Conservation (phyloP, 2,113 vertebrate genomes). For the Synchiropus splendidus region DNA sequence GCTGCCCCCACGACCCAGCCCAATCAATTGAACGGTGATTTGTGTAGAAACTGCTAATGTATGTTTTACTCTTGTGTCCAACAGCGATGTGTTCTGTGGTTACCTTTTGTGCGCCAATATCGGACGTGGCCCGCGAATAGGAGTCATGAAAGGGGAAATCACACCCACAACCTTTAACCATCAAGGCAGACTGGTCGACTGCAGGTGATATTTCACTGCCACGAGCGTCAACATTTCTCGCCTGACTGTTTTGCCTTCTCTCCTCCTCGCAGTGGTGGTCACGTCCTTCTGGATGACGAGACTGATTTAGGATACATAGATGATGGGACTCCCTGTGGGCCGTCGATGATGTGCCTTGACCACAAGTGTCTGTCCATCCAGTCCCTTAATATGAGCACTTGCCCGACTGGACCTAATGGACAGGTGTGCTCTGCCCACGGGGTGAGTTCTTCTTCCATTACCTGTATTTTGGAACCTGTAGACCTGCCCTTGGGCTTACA, state of each 20-base stretch:
- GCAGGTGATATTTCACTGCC: slow-evolving; percentile 76
- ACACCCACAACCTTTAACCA: slow-evolving; percentile 90
- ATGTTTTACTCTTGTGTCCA: slow-evolving; percentile 10
- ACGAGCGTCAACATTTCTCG: not conserved
- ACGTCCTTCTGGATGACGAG: slow-evolving; percentile 91
- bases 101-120: slow-evolving; percentile 91
- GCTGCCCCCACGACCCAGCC: no score
- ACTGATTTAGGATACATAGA: slow-evolving; percentile 97
- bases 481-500: no score
- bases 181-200: slow-evolving; percentile 88
- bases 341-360: slow-evolving; percentile 99
- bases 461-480: no score
- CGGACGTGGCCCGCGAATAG: slow-evolving; percentile 81
- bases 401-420: slow-evolving; percentile 81
- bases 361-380: slow-evolving; percentile 94
- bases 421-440: slow-evolving; percentile 93
- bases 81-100: slow-evolving; percentile 95
- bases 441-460: slow-evolving; percentile 83
- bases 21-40: no score
- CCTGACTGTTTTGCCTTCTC: not conserved
- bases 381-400: slow-evolving; percentile 92
- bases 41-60: no score
- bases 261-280: slow-evolving; percentile 78
- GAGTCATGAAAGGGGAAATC: slow-evolving; percentile 87
- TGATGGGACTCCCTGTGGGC: slow-evolving; percentile 94